Evolutionary conservation across 1,140 invertebrate species (phyloP), one percentile per base, ranked within the genome.

Genomic region (Thaumetopoea pityocampa): DNA sequence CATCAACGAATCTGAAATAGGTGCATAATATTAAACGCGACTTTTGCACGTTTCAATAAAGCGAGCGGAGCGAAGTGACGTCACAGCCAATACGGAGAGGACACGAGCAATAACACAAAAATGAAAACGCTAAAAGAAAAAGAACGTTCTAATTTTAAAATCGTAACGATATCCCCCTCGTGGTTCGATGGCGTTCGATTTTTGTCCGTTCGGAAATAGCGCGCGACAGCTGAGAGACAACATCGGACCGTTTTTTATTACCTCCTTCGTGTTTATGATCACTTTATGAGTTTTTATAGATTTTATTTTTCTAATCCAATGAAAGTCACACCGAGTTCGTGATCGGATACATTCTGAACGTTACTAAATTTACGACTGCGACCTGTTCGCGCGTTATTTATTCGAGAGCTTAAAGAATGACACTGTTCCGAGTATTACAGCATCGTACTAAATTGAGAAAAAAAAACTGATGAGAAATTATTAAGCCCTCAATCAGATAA

Each of bases 211-310:
- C 67, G 59, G 63, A 82, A 82, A 82, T 82, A 82, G 68, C 67
- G 50, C 70, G 66, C 72, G 71, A 79, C 78, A 82, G 78, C 78
- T 82, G 78, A 82, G 57, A 63, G 62, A 72, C 69, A 64, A 69
- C 72, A 67, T 72, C 67, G 64, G 55, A 70, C 51, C 54, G 67
- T 73, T 79, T 81, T 81, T 82, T 79, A 79, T 79, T 74, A 60
- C 77, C 74, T 73, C 66, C 72, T 67, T 66, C 69, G 64, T 79
- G 74, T 82, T 82, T 82, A 82, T 77, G 67, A 73, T 54, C 72
- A 72, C 70, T 81, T 72, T 74, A 79, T 71, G 68, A 73, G 70
- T 65, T 70, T 67, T 67, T 73, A 72, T 77, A 77, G 72, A 72
- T 77, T 67, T 67, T 68, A 58, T 70, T 58, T 65, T 64, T 70